Conservation (phyloP, 2,113 vertebrate species). For the Antechinus flavipes region DNA sequence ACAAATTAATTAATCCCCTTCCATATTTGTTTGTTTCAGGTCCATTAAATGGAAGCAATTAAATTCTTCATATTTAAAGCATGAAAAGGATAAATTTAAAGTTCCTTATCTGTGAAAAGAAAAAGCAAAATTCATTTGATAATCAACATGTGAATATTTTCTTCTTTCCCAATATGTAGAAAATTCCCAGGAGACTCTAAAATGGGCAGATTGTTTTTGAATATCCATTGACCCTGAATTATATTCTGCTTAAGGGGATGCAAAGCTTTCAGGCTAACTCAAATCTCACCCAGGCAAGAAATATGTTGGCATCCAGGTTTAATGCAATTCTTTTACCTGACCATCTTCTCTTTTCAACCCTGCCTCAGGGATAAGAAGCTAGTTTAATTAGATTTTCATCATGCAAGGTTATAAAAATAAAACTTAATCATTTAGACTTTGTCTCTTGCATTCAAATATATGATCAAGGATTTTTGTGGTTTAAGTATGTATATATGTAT, state of each 20-base stretch:
- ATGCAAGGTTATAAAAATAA: not conserved
- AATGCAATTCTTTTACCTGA: not conserved
- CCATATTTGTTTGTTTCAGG: constrained; percentile 52
- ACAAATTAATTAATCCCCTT: constrained; percentile 65
- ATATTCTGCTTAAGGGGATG: not conserved
- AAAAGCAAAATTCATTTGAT: constrained; percentile 35
- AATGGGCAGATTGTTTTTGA: not conserved
- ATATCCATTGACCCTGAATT: not conserved
- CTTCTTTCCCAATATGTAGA: not conserved
- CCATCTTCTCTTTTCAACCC: not conserved
- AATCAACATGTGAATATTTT: constrained; percentile 15
- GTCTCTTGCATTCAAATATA: not conserved
- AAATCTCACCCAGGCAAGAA: not conserved
- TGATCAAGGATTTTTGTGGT: not conserved
- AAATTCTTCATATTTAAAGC: constrained; percentile 49
- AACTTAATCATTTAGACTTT: not conserved
- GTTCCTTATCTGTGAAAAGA: constrained; percentile 42
- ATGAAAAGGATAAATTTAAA: constrained; percentile 52
- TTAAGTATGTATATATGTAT: not conserved
- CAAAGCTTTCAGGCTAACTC: not conserved
- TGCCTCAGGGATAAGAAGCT: not conserved
- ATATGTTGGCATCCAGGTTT: not conserved
- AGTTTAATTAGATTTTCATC: not conserved
- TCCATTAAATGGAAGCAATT: constrained; percentile 65
- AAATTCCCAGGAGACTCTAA: not conserved